phyloP scores from a whole-genome alignment of 2,797 vertebrate genomes.

The Monodelphis domestica region DNA sequence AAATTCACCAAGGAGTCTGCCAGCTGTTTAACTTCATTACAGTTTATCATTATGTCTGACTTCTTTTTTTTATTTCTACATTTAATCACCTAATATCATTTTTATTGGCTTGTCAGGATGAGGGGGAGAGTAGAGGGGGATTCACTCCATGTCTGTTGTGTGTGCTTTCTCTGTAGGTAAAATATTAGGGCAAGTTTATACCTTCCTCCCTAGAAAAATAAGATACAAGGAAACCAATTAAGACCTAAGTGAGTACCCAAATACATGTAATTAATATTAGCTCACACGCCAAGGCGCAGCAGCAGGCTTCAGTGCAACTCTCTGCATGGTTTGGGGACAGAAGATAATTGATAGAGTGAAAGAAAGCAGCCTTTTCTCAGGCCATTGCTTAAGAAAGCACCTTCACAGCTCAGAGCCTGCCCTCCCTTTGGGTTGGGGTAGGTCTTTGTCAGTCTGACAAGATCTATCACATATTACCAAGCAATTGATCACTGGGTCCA shows the following conservation, averaged over 20 bases:
- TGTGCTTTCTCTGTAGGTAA: constrained; percentile 76
- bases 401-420: constrained; percentile 73
- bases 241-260: constrained; percentile 77
- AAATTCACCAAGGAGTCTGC: constrained; percentile 85
- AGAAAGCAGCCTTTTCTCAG: constrained; percentile 37
- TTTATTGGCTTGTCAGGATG: constrained; percentile 82
- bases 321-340: constrained; percentile 67
- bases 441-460: constrained; percentile 65
- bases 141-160: constrained; percentile 74
- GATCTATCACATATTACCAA: constrained; percentile 64
- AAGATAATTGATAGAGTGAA: constrained; percentile 42
- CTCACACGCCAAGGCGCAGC: constrained; percentile 65
- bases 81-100: constrained; percentile 84
- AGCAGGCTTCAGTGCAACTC: constrained; percentile 58
- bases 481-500: constrained; percentile 67
- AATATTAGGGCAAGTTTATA: constrained; percentile 81
- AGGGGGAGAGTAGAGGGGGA: constrained; percentile 73
- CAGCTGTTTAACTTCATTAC: constrained; percentile 87
- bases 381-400: constrained; percentile 51
- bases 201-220: constrained; percentile 81
- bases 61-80: constrained; percentile 79
- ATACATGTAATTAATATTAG: constrained; percentile 82
- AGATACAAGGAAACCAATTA: constrained; percentile 82
- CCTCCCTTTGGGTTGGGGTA: constrained; percentile 57
- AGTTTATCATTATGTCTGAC: constrained; percentile 84